Conservation (phyloP, 2,113 vertebrate species). For the Pachycephala philippinensis region DNA sequence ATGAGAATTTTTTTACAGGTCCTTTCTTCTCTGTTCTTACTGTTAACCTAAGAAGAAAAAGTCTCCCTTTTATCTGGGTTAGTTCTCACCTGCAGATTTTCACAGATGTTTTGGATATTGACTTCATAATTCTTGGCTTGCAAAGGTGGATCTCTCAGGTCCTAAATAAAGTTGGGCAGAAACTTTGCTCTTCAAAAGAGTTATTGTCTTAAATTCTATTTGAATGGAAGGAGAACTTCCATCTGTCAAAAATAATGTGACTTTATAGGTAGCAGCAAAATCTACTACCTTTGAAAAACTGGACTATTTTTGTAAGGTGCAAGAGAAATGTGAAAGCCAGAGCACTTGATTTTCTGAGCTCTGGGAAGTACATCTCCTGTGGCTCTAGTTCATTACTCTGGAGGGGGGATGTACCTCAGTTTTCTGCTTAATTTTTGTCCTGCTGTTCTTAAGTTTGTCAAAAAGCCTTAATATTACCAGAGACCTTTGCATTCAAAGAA, state of each 20-base stretch:
- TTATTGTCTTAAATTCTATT: neutral
- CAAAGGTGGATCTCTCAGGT: neutral
- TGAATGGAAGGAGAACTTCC: neutral
- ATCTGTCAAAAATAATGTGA: slow-evolving; percentile 22
- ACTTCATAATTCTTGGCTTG: neutral
- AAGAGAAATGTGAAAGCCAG: slow-evolving; percentile 40
- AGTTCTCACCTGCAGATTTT: slow-evolving; percentile 21
- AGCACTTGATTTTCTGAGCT: neutral
- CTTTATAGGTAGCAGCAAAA: slow-evolving; percentile 9
- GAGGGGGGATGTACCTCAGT: neutral
- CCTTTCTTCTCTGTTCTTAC: neutral
- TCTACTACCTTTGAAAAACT: slow-evolving; percentile 28
- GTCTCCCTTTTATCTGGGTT: neutral
- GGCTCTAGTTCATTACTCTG: neutral
- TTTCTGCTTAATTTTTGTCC: neutral
- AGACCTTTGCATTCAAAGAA: neutral
- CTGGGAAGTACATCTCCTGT: neutral
- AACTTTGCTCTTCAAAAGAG: neutral
- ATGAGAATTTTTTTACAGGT: neutral
- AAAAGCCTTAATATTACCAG: neutral
- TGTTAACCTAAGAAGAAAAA: neutral
- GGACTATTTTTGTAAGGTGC: neutral
- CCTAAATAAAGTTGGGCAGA: neutral
- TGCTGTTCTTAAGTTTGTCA: slow-evolving; percentile 3
- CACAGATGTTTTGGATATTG: neutral